These are phyloP conservation scores for Sebastes reedi DNA, from an alignment of 2,797 vertebrate genomes.

Conservation along the genomic window DNA sequence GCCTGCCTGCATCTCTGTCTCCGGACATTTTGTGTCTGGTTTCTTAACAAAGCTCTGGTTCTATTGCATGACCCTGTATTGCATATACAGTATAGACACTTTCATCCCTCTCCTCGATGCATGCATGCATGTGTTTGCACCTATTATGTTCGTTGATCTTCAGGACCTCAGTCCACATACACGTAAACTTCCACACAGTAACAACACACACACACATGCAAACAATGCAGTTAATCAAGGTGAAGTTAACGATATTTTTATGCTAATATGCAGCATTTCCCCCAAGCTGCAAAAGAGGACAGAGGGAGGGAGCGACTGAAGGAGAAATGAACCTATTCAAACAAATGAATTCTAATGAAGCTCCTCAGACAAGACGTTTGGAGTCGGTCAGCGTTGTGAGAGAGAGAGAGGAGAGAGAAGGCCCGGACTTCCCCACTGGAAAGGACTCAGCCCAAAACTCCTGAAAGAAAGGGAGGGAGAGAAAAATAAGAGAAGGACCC, in stretches of 20 bases:
- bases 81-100: background rate
- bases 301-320: slow-evolving; percentile 10
- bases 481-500: slow-evolving; percentile 69
- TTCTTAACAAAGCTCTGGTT: background rate
- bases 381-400: slow-evolving; percentile 24
- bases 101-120: background rate
- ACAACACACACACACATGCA: slow-evolving; percentile 22
- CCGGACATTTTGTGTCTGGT: slow-evolving; percentile 30
- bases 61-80: background rate
- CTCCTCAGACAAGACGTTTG: slow-evolving; percentile 53
- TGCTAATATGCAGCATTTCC: slow-evolving; percentile 53
- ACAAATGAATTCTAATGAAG: slow-evolving; percentile 76
- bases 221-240: slow-evolving; percentile 51
- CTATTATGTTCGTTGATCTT: too few relatives aligned
- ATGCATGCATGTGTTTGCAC: too few relatives aligned
- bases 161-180: too few relatives aligned
- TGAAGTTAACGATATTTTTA: slow-evolving; percentile 55
- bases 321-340: slow-evolving; percentile 64
- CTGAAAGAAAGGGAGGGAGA: slow-evolving; percentile 65
- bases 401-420: slow-evolving; percentile 35
- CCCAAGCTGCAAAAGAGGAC: slow-evolving; percentile 9
- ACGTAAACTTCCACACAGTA: background rate
- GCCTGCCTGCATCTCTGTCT: slow-evolving; percentile 42
- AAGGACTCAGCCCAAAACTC: slow-evolving; percentile 51
- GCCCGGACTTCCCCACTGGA: slow-evolving; percentile 53